Conservation (phyloP, 2,113 vertebrate genomes). For the Salminus brasiliensis region DNA sequence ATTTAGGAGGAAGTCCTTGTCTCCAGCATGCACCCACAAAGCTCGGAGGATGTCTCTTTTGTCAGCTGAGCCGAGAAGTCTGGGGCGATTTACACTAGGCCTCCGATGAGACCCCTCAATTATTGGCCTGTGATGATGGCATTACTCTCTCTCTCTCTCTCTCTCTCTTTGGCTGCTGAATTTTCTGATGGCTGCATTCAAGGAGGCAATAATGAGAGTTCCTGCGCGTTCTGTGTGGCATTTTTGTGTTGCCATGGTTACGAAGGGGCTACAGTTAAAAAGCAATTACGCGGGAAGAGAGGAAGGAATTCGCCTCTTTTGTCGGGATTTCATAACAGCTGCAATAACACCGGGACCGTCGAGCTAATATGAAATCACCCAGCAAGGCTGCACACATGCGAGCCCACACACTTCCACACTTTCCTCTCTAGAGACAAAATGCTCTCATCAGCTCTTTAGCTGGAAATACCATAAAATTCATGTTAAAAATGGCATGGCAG, state of each 20-base stretch:
- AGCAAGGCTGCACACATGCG: constrained; percentile 71
- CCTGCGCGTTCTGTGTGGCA: constrained; percentile 84
- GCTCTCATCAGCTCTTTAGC: background rate
- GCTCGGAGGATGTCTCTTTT: constrained; percentile 24
- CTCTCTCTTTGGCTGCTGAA: constrained; percentile 48
- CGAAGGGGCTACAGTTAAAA: constrained; percentile 83
- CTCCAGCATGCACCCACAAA: constrained; percentile 2
- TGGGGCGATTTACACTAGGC: constrained; percentile 4
- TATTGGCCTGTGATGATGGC: constrained; percentile 38
- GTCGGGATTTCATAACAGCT: constrained; percentile 88
- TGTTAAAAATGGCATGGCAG: background rate
- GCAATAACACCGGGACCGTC: constrained; percentile 82
- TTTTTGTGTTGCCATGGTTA: constrained; percentile 85
- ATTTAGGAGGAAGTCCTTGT: background rate
- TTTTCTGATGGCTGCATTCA: constrained; percentile 58
- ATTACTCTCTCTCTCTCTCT: constrained; percentile 57
- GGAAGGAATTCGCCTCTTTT: constrained; percentile 82
- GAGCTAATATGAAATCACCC: constrained; percentile 81
- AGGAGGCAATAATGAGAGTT: constrained; percentile 81
- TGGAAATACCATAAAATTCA: constrained; percentile 17
- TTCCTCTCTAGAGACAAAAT: constrained; percentile 25
- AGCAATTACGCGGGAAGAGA: constrained; percentile 84
- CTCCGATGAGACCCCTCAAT: constrained; percentile 18
- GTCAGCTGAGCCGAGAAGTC: constrained; percentile 15
- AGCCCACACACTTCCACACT: constrained; percentile 26